Evolutionary conservation across 2,888 invertebrate genomes (phyloP).

Genomic region (Neria commutata): DNA sequence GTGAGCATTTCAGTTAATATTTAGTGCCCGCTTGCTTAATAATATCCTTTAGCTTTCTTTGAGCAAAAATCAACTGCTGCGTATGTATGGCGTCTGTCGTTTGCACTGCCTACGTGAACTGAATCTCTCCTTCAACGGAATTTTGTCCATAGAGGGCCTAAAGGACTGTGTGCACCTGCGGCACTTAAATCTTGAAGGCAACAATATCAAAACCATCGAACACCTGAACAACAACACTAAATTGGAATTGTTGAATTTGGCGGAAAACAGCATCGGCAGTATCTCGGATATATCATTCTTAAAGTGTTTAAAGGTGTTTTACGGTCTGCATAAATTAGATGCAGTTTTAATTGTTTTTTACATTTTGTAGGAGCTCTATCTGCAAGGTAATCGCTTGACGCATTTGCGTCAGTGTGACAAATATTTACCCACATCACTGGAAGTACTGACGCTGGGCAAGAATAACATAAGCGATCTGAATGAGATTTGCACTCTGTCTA

Average conservation of each 20-base stretch:
- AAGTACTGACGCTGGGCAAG: slow-evolving; percentile 77
- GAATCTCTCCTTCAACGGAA: slow-evolving; percentile 86
- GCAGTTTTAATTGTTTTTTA: not conserved
- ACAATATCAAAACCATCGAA: slow-evolving; percentile 92
- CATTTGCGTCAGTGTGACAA: slow-evolving; percentile 83
- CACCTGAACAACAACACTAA: slow-evolving; percentile 82
- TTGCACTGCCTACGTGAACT: slow-evolving; percentile 80
- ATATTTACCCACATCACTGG: slow-evolving; percentile 77
- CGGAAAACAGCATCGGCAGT: slow-evolving; percentile 85
- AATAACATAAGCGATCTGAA: slow-evolving; percentile 86
- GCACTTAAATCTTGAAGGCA: slow-evolving; percentile 83
- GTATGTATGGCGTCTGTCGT: slow-evolving; percentile 86
- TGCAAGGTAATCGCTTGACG: slow-evolving; percentile 85
- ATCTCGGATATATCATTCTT: slow-evolving; percentile 85
- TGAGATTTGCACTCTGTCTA: slow-evolving; percentile 81
- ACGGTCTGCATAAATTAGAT: not conserved
- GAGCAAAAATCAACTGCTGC: slow-evolving; percentile 81
- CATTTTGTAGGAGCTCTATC: slow-evolving; percentile 72
- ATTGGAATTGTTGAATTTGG: slow-evolving; percentile 84
- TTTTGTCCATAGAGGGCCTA: slow-evolving; percentile 87
- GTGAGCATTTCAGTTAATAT: slow-evolving; percentile 61
- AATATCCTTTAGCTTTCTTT: slow-evolving; percentile 75
- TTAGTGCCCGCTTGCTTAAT: not conserved
- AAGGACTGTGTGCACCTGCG: slow-evolving; percentile 82
- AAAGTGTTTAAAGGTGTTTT: slow-evolving; percentile 77